These are phyloP conservation scores for Neoascia interrupta DNA, from an alignment of 2,888 invertebrate genomes.

Conservation along the genomic window DNA sequence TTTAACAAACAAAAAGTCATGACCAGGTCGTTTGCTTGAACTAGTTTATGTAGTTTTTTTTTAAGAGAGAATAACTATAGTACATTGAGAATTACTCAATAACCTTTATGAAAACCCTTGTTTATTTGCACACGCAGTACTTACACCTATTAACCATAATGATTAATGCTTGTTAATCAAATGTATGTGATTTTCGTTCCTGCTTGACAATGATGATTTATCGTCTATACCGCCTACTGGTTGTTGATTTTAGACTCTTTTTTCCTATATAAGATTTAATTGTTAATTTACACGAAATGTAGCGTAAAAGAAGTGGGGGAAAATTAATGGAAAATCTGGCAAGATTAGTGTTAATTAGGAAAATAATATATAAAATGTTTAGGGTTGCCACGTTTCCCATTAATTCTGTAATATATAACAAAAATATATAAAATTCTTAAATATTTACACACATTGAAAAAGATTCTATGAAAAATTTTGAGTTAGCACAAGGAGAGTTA, in stretches of 20 bases:
- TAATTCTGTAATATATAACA: no score
- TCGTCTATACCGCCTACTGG: neutral
- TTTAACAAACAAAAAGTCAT: no score
- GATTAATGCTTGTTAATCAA: constrained; percentile 27
- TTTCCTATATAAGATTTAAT: neutral
- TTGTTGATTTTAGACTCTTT: constrained; percentile 12
- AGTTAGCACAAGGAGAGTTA: no score
- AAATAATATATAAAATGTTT: constrained; percentile 49
- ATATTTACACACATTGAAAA: no score
- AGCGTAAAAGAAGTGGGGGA: constrained; percentile 3
- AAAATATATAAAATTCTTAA: no score
- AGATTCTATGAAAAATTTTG: no score
- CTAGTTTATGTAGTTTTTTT: no score
- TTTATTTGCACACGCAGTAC: neutral
- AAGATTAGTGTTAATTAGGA: constrained; percentile 42
- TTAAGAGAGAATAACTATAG: no score
- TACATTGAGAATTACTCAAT: no score
- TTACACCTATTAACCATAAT: constrained; percentile 2
- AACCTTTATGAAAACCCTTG: no score
- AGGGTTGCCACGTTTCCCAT: constrained; percentile 71
- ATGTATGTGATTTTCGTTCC: constrained; percentile 12
- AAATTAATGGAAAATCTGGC: constrained; percentile 58
- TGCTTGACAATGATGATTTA: constrained; percentile 3
- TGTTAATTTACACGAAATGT: constrained; percentile 22
- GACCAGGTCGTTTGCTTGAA: no score